These are phyloP conservation scores for Gouania willdenowi DNA, from an alignment of 2,797 vertebrate species.

Conservation along the genomic window DNA sequence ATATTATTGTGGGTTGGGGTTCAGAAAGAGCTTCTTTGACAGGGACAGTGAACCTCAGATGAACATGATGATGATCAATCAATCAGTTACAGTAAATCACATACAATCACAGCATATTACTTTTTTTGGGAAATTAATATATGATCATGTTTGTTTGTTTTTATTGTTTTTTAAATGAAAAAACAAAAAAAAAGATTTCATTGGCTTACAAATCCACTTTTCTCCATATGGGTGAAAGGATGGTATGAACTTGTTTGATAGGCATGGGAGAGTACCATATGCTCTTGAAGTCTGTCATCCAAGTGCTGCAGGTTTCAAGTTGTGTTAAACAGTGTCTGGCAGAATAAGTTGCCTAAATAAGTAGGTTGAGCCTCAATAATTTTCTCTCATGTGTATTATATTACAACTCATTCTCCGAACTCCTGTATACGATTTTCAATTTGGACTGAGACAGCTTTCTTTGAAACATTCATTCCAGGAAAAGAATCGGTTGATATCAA, in stretches of 20 bases:
- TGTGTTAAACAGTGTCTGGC: slow-evolving; percentile 11
- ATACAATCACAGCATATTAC: background rate
- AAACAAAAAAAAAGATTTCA: slow-evolving; percentile 6
- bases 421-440: too few species aligned
- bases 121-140: background rate
- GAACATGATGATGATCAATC: slow-evolving; percentile 10
- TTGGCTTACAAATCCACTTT: slow-evolving; percentile 21
- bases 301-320: too few species aligned
- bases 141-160: background rate
- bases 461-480: too few species aligned
- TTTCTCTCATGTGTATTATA: too few species aligned
- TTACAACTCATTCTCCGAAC: too few species aligned
- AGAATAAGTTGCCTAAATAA: slow-evolving; percentile 28
- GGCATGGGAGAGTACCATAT: slow-evolving; percentile 47
- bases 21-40: slow-evolving; percentile 23
- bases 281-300: slow-evolving; percentile 37
- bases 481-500: too few species aligned
- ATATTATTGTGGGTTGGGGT: slow-evolving; percentile 17
- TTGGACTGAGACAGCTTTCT: too few species aligned
- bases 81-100: background rate
- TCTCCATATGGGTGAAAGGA: slow-evolving; percentile 6
- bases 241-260: slow-evolving; percentile 24
- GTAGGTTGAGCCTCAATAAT: slow-evolving; percentile 3
- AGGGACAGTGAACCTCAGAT: slow-evolving; percentile 24
- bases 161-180: too few species aligned